Conservation (phyloP, 2,113 vertebrate genomes). For the Struthio camelus region DNA sequence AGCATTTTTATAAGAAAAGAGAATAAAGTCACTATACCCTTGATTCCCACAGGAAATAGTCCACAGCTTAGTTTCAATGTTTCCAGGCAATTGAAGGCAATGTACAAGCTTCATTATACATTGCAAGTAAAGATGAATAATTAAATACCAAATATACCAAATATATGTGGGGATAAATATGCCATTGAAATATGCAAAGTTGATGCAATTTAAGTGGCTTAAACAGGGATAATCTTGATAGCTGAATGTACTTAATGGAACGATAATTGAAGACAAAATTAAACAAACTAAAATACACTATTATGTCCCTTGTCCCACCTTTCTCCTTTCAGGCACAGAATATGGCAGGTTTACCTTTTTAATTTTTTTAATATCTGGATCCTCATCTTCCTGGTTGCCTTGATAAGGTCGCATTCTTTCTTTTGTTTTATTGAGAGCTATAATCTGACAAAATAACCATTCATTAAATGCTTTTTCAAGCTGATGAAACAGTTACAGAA, state of each 20-base stretch:
- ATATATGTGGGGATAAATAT: neutral
- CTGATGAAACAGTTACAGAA: neutral
- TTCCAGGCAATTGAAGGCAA: neutral
- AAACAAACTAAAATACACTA: neutral
- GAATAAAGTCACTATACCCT: neutral
- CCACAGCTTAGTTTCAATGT: neutral
- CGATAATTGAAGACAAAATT: neutral
- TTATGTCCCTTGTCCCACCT: neutral
- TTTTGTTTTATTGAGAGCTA: constrained; percentile 98
- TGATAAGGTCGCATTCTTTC: constrained; percentile 97
- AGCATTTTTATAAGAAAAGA: neutral
- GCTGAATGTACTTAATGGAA: neutral
- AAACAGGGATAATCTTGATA: neutral
- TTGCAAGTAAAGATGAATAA: neutral
- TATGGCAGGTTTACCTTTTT: constrained; percentile 86
- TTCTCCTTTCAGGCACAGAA: neutral
- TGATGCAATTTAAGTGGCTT: neutral
- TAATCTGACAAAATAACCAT: constrained; percentile 81
- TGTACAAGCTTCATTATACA: neutral
- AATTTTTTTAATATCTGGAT: constrained; percentile 99
- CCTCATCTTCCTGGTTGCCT: constrained; percentile 89
- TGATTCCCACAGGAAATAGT: neutral
- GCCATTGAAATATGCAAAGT: neutral
- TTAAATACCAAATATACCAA: neutral
- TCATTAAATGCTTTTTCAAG: neutral